phyloP scores from a whole-genome alignment of 2,113 vertebrate genomes.

The Eidolon helvum region DNA sequence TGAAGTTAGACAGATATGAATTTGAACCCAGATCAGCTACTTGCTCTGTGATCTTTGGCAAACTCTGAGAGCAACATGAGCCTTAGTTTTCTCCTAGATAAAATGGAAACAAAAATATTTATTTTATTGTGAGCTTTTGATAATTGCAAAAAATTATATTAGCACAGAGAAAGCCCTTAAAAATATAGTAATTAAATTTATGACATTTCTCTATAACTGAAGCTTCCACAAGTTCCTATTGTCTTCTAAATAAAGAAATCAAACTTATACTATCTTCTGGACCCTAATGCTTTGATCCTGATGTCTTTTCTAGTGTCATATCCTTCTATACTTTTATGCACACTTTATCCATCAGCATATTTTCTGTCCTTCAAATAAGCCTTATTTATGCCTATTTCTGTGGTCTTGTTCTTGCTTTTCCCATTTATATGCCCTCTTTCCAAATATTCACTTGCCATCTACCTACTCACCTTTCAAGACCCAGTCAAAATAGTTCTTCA shows the following conservation, averaged over 20 bases:
- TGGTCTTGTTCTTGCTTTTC: background rate
- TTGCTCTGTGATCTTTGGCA: background rate
- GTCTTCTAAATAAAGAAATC: background rate
- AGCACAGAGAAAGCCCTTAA: background rate
- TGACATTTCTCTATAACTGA: background rate
- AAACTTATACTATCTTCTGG: background rate
- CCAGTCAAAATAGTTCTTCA: background rate
- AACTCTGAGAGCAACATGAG: background rate
- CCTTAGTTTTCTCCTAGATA: background rate
- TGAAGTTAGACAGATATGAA: background rate
- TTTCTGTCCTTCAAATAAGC: background rate
- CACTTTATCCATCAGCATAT: background rate
- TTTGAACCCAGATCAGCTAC: background rate
- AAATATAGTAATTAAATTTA: constrained; percentile 22
- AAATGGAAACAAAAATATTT: background rate
- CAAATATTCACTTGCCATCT: background rate
- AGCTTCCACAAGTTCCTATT: background rate
- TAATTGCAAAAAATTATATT: background rate
- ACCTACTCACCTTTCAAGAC: background rate
- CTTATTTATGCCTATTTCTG: background rate
- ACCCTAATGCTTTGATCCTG: background rate
- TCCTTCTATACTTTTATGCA: background rate
- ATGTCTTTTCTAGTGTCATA: background rate
- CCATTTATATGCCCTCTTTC: background rate
- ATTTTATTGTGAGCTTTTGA: background rate